Percentiles rank a stretch among this genome's conserved stretches.
These are phyloP conservation scores for Montipora foliosa DNA, from an alignment of 64 coral and sea anemone species.

Conservation along the genomic window DNA sequence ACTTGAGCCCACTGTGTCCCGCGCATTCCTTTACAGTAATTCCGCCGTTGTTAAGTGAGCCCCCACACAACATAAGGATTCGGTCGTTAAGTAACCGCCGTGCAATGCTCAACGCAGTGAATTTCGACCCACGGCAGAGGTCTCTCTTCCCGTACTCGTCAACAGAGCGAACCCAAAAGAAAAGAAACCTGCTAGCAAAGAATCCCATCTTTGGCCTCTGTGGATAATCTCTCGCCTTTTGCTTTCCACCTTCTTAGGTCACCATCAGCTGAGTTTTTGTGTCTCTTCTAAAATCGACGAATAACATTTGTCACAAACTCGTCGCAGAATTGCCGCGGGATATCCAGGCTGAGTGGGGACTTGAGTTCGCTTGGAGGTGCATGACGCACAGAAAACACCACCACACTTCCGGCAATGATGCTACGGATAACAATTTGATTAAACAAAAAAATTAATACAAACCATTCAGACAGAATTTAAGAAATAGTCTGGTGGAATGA, in stretches of 20 bases:
- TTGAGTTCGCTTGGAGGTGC: conserved; percentile 78
- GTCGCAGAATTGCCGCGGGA: conserved; percentile 68
- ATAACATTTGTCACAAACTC: conserved; percentile 92
- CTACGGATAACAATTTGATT: conserved; percentile 34
- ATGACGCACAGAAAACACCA: conserved; percentile 82
- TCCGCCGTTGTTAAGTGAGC: no score
- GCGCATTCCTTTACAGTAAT: no score
- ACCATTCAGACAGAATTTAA: neutral
- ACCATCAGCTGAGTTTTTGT: neutral
- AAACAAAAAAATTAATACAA: neutral
- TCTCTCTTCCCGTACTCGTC: no score
- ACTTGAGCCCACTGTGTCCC: no score
- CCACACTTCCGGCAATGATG: conserved; percentile 97
- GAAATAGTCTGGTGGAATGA: neutral
- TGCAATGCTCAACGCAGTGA: no score
- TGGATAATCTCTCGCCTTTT: neutral
- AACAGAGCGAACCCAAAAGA: no score
- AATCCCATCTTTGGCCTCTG: no score
- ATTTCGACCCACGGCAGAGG: no score
- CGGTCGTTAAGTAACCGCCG: no score
- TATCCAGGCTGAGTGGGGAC: conserved; percentile 73
- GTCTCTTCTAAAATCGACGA: conserved; percentile 40
- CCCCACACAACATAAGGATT: no score
- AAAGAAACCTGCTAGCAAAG: no score
- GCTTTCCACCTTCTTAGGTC: neutral